These are phyloP conservation scores for Dendrolimus punctatus DNA, from an alignment of 1,140 invertebrate genomes.

Conservation along the genomic window DNA sequence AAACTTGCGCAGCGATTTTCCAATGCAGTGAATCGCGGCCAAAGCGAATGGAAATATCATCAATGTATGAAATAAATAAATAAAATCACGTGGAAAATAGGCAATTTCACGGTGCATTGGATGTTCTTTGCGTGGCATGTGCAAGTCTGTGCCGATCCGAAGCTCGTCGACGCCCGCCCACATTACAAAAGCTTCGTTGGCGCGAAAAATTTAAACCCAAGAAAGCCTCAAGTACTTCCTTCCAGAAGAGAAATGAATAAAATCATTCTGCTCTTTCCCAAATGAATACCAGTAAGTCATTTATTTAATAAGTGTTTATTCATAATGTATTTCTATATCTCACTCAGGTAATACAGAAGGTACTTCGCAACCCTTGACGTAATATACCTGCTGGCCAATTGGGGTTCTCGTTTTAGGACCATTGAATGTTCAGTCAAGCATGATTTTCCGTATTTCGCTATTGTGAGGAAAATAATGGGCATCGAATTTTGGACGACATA, in stretches of 20 bases:
- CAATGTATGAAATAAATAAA: constrained; percentile 67
- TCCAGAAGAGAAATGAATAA: too few species aligned
- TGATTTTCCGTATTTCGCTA: constrained; percentile 4
- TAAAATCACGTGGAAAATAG: constrained; percentile 70
- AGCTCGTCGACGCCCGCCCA: constrained; percentile 34
- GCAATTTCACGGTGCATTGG: constrained; percentile 70
- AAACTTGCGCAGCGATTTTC: constrained; percentile 22
- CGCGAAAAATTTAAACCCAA: constrained; percentile 41
- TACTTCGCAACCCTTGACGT: constrained; percentile 5
- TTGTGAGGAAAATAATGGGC: constrained; percentile 2
- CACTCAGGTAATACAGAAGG: background rate
- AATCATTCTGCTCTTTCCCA: too few species aligned
- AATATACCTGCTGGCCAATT: constrained; percentile 6
- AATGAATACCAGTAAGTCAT: too few species aligned
- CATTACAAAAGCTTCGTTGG: constrained; percentile 49
- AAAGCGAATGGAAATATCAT: constrained; percentile 48
- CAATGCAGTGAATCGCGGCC: constrained; percentile 26
- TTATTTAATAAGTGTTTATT: too few species aligned
- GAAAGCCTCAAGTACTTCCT: background rate
- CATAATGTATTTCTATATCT: background rate
- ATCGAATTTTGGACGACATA: too few species aligned
- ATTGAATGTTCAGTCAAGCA: constrained; percentile 14
- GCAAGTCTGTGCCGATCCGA: constrained; percentile 34
- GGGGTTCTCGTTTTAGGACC: constrained; percentile 7
- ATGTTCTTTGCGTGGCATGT: constrained; percentile 54